Evolutionary conservation across 1,140 invertebrate genomes (phyloP), one percentile per base, ranked within the genome.

Genomic region (Gonatopus flavifemur): DNA sequence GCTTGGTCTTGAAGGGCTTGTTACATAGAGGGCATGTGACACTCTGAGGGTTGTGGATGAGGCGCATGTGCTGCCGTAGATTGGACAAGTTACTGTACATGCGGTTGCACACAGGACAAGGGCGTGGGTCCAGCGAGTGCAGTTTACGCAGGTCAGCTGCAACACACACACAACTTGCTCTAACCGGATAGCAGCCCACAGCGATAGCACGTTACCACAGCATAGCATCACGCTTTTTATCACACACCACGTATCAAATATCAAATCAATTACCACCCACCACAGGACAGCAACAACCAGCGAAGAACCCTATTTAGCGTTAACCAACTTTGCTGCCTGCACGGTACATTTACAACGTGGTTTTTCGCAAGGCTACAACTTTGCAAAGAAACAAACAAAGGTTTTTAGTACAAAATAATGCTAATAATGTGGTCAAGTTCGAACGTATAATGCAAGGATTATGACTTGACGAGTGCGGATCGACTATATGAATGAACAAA

Each of bases 41-140:
- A 75, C 84, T 85, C 76, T 86, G 85, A 66, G 87, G 86, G 80
- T 86, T 86, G 80, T 89, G 87, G 78, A 89, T 88, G 58, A 88
- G 83, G 68, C 86, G 85, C 81, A 88, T 87, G 79, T 89, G 87
- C 79, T 89, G 87, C 62, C 86, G 82, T 70, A 88, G 83, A 80
- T 89, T 88, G 69, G 86, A 88, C 73, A 88, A 82, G 80, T 88
- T 88, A 82, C 85, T 87, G 82, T 89, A 88, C 74, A 87, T 84
- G 70, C 86, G 85, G 64, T 87, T 86, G 81, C 87, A 89, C 79
- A 86, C 83, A 70, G 83, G 84, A 81, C 88, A 88, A 57, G 84
- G 83, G 66, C 83, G 77, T 67, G 84, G 84, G 74, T 85, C 83
- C 77, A 86, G 78, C 70, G 83, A 85, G 77, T 86, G 83, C 72